Conservation (phyloP, 2,888 invertebrate species). For the Chloroclysta siterata region DNA sequence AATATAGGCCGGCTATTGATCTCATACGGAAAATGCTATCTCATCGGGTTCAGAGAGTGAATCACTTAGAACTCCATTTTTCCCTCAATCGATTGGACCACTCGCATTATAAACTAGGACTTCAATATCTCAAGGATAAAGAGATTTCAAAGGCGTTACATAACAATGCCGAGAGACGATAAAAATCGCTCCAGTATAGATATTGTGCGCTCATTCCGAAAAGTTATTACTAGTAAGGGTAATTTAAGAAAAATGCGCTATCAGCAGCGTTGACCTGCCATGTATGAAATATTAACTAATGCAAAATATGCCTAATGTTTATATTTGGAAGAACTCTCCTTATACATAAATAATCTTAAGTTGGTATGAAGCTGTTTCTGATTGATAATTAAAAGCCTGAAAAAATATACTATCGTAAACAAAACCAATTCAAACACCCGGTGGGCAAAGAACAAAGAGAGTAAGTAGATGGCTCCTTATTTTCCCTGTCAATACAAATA, state of each 20-base stretch:
- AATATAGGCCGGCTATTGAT: conserved; percentile 51
- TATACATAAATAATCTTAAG: too few relatives aligned
- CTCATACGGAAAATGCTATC: conserved; percentile 47
- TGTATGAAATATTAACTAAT: too few relatives aligned
- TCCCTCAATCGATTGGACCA: conserved; percentile 38
- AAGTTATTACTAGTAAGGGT: conserved; percentile 31
- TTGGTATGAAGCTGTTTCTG: too few relatives aligned
- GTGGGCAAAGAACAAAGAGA: conserved; percentile 40
- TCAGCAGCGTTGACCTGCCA: too few relatives aligned
- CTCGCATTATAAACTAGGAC: conserved; percentile 48
- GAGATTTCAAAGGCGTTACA: conserved; percentile 31
- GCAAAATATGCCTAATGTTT: too few relatives aligned
- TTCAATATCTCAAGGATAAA: conserved; percentile 39
- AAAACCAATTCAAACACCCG: conserved; percentile 48
- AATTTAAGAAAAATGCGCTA: conserved; percentile 37
- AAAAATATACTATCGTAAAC: conserved; percentile 37
- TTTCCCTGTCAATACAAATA: conserved; percentile 68
- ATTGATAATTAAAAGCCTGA: conserved; percentile 19
- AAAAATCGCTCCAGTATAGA: conserved; percentile 33
- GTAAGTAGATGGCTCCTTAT: conserved; percentile 53
- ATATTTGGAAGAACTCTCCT: too few relatives aligned
- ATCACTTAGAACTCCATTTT: conserved; percentile 48
- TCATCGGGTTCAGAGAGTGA: conserved; percentile 52
- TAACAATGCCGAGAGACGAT: conserved; percentile 37
- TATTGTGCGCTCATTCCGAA: conserved; percentile 20